These are phyloP conservation scores for Sminthurides bifidus DNA, from an alignment of 1,140 invertebrate species.

Conservation along the genomic window DNA sequence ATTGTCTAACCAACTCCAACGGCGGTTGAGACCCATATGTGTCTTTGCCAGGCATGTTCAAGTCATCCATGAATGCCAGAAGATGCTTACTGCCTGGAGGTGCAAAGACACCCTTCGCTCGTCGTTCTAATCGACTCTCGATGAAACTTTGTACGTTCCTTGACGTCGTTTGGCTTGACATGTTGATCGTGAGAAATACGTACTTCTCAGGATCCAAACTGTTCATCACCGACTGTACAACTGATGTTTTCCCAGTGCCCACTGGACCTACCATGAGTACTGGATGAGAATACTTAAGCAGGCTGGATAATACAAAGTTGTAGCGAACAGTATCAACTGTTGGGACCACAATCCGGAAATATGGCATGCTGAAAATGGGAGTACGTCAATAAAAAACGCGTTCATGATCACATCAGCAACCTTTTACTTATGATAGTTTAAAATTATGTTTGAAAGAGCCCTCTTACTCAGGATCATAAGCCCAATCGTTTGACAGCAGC, in stretches of 20 bases:
- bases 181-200: slow-evolving; percentile 59
- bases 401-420: too few species aligned
- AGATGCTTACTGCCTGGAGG: slow-evolving; percentile 48
- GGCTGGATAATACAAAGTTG: slow-evolving; percentile 51
- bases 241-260: slow-evolving; percentile 69
- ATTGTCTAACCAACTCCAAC: slow-evolving; percentile 68
- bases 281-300: slow-evolving; percentile 51
- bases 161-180: slow-evolving; percentile 71
- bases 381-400: too few species aligned
- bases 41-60: slow-evolving; percentile 82
- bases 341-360: slow-evolving; percentile 68
- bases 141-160: slow-evolving; percentile 58
- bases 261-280: slow-evolving; percentile 64
- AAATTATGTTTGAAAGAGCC: slow-evolving; percentile 14
- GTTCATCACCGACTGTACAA: slow-evolving; percentile 52
- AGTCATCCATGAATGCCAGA: slow-evolving; percentile 74
- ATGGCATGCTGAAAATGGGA: slow-evolving; percentile 45
- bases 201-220: slow-evolving; percentile 51
- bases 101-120: slow-evolving; percentile 55
- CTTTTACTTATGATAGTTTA: slow-evolving; percentile 35
- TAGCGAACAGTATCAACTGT: slow-evolving; percentile 71
- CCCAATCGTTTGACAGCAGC: slow-evolving; percentile 55
- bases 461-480: slow-evolving; percentile 49
- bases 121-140: slow-evolving; percentile 65
- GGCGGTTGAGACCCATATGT: slow-evolving; percentile 73